Evolutionary conservation across 2,113 vertebrate genomes (phyloP).

Genomic region (Dipodomys ordii): DNA sequence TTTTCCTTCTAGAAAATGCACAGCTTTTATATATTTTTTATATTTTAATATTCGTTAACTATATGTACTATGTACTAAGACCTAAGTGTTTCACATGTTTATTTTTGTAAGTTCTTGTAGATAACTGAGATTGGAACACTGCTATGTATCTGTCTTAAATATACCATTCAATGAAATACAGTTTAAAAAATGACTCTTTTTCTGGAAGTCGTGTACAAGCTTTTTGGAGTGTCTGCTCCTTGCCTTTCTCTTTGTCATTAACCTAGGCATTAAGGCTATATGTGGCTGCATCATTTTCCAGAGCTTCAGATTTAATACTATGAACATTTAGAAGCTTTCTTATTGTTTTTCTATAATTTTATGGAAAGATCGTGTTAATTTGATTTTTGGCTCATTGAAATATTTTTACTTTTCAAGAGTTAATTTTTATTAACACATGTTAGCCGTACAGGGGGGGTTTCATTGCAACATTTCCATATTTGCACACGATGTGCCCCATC

Average conservation of each 20-base stretch:
- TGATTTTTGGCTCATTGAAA: not conserved
- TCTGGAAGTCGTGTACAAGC: not conserved
- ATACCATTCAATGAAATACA: not conserved
- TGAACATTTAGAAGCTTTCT: slow-evolving; percentile 31
- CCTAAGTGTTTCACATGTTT: not conserved
- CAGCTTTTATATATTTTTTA: no score
- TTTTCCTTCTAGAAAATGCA: not conserved
- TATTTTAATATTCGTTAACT: not conserved
- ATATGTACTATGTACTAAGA: not conserved
- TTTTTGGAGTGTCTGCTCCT: not conserved
- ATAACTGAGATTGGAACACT: not conserved
- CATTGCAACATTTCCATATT: no score
- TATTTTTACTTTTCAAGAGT: not conserved
- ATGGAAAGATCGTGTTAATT: slow-evolving; percentile 27
- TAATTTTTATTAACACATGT: no score
- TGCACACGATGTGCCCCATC: no score
- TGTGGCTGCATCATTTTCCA: not conserved
- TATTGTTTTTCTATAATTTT: slow-evolving; percentile 48
- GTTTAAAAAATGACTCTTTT: not conserved
- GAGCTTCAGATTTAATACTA: not conserved
- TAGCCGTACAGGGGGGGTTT: no score
- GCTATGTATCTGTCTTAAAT: not conserved
- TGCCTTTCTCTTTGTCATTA: not conserved
- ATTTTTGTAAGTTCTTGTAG: not conserved
- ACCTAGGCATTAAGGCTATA: not conserved